Percentiles rank a stretch among this genome's conserved stretches.
Evolutionary conservation across 2,888 invertebrate genomes (phyloP).

Genomic region (Branchinecta sandiegonensis): DNA sequence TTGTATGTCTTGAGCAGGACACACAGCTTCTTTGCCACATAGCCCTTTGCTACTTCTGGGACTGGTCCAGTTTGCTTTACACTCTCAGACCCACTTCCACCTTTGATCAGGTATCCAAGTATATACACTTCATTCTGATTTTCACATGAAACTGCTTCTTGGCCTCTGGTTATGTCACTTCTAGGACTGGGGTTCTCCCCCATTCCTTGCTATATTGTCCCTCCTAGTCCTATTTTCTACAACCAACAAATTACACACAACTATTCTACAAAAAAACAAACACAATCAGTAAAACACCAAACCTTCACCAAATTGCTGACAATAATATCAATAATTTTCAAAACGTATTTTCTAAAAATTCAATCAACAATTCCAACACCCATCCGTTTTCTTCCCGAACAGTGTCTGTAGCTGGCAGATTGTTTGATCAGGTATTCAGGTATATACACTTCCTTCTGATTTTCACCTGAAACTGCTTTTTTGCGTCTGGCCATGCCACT

Average conservation of each 20-base stretch:
- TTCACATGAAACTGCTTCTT: not conserved
- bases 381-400: no score
- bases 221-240: not conserved
- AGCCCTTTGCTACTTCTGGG: not conserved
- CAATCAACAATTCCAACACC: no score
- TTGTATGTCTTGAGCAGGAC: not conserved
- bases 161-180: not conserved
- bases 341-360: no score
- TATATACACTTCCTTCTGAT: no score
- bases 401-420: no score
- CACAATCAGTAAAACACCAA: no score
- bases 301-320: no score
- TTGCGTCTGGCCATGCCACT: not conserved
- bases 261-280: no score
- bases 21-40: not conserved
- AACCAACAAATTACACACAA: no score
- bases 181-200: slow-evolving; percentile 2
- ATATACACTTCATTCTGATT: not conserved
- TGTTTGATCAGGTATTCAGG: no score
- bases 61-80: not conserved
- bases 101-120: no score
- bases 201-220: not conserved
- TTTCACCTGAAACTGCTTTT: not conserved
- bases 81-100: not conserved
- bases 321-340: no score